Conservation (phyloP, 2,888 invertebrate species). For the Orchesella flavescens region DNA sequence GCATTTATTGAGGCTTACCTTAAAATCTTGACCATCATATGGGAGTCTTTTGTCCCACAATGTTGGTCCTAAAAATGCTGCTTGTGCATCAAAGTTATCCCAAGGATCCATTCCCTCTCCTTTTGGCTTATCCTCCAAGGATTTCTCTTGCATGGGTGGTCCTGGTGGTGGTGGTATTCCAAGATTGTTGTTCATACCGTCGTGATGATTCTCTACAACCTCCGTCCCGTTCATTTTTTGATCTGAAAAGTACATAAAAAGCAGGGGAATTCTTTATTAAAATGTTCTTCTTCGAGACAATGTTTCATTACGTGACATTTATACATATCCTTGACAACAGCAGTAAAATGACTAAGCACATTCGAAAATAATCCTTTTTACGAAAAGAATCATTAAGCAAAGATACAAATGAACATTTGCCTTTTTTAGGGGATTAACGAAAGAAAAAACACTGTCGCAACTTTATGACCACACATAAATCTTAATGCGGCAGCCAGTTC, state of each 20-base stretch:
- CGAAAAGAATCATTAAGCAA: too few species aligned
- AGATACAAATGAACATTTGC: too few species aligned
- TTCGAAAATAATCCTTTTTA: too few species aligned
- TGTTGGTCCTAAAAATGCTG: constrained; percentile 96
- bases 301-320: too few species aligned
- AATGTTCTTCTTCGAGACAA: too few species aligned
- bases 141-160: constrained; percentile 42
- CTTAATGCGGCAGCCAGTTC: too few species aligned
- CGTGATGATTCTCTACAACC: neutral
- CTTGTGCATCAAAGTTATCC: constrained; percentile 87
- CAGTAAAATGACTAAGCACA: too few species aligned
- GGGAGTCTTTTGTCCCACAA: constrained; percentile 95
- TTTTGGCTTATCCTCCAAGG: constrained; percentile 64
- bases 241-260: constrained; percentile 28
- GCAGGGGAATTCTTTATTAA: neutral
- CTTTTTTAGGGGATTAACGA: too few species aligned
- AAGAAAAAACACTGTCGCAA: too few species aligned
- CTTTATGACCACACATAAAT: too few species aligned
- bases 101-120: constrained; percentile 69
- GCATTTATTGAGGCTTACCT: too few species aligned
- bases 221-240: constrained; percentile 54
- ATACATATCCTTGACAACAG: too few species aligned
- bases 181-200: neutral
- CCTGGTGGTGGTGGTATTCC: neutral
- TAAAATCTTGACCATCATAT: constrained; percentile 92